These are phyloP conservation scores for Cataglyphis albicans DNA, from an alignment of 2,888 invertebrate species.

Conservation along the genomic window DNA sequence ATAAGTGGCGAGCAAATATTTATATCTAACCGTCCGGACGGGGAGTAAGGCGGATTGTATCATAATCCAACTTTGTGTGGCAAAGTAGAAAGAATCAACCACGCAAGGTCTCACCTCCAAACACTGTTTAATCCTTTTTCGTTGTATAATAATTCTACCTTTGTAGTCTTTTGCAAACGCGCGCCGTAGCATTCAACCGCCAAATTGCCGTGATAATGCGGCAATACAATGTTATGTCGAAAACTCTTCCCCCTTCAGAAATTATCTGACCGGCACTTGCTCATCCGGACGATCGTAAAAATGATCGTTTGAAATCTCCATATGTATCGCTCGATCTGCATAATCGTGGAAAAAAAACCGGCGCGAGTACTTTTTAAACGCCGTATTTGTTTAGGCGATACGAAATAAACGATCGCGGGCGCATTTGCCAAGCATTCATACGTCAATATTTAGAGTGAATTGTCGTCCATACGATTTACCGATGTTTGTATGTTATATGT, in stretches of 20 bases:
- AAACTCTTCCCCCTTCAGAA: not conserved
- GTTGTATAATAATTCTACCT: slow-evolving; percentile 30
- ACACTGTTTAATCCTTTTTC: slow-evolving; percentile 69
- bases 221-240: slow-evolving; percentile 21
- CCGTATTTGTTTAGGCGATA: slow-evolving; percentile 47
- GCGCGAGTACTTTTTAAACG: slow-evolving; percentile 39
- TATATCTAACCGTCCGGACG: slow-evolving; percentile 47
- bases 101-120: slow-evolving; percentile 55
- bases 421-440: slow-evolving; percentile 51
- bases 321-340: slow-evolving; percentile 26
- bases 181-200: slow-evolving; percentile 19
- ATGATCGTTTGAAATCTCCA: slow-evolving; percentile 30
- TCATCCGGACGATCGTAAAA: slow-evolving; percentile 26
- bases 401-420: slow-evolving; percentile 51
- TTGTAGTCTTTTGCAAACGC: slow-evolving; percentile 46
- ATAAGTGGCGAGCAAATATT: slow-evolving; percentile 28
- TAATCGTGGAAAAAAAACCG: slow-evolving; percentile 46
- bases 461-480: slow-evolving; percentile 52
- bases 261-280: slow-evolving; percentile 36
- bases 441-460: slow-evolving; percentile 57
- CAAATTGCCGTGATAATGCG: slow-evolving; percentile 52
- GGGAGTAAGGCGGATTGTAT: slow-evolving; percentile 29
- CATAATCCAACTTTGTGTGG: slow-evolving; percentile 58
- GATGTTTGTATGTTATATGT: slow-evolving; percentile 49
- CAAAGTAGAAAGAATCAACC: slow-evolving; percentile 58